phyloP scores from a whole-genome alignment of 2,888 invertebrate species.

The Clepsis dumicolana region DNA sequence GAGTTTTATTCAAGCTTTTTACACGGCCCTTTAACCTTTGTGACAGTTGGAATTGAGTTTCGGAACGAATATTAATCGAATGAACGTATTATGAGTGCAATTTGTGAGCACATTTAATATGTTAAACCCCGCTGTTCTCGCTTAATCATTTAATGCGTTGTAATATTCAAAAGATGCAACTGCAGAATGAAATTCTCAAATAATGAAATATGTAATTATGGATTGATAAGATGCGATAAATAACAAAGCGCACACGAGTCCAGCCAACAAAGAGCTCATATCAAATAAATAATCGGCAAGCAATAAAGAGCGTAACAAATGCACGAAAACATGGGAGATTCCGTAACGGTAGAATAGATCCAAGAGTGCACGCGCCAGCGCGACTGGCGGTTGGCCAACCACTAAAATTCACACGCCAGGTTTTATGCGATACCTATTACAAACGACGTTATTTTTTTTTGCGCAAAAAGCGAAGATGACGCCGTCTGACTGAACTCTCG shows the following conservation, averaged over 20 bases:
- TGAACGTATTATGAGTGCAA: slow-evolving; percentile 34
- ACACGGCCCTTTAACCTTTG: slow-evolving; percentile 68
- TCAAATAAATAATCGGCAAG: slow-evolving; percentile 49
- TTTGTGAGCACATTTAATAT: slow-evolving; percentile 21
- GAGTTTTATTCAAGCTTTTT: slow-evolving; percentile 72
- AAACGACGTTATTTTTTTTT: slow-evolving; percentile 52
- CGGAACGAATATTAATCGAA: slow-evolving; percentile 45
- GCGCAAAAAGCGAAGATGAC: slow-evolving; percentile 52
- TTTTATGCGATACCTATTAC: slow-evolving; percentile 50
- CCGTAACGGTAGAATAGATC: slow-evolving; percentile 57
- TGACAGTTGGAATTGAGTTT: slow-evolving; percentile 50
- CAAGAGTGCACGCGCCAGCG: slow-evolving; percentile 52
- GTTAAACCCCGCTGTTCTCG: background rate
- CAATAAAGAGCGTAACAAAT: slow-evolving; percentile 53
- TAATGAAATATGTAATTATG: background rate
- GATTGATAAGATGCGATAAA: slow-evolving; percentile 30
- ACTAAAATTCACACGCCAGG: slow-evolving; percentile 61
- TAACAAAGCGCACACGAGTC: slow-evolving; percentile 28
- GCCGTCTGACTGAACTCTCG: slow-evolving; percentile 52
- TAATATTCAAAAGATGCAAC: background rate
- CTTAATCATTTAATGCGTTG: background rate
- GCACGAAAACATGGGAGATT: slow-evolving; percentile 52
- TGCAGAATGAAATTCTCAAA: background rate
- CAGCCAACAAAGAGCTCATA: slow-evolving; percentile 26
- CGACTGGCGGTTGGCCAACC: slow-evolving; percentile 73